phyloP scores from a whole-genome alignment of 2,797 vertebrate genomes.

The Peromyscus nudipes region DNA sequence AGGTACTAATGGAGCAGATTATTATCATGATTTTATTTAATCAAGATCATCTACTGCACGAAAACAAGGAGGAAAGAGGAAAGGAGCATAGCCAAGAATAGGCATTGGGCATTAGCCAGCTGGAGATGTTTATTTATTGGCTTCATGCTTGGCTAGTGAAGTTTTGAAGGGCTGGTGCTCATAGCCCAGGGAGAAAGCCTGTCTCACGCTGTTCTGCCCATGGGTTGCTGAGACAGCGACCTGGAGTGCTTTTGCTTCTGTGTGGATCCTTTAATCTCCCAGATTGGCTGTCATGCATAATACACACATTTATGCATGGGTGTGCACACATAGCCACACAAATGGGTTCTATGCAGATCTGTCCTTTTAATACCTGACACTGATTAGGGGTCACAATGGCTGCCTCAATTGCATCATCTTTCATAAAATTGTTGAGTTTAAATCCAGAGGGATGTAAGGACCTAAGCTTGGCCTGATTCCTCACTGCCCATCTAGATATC shows the following conservation, averaged over 20 bases:
- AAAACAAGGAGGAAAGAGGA: slow-evolving; percentile 73
- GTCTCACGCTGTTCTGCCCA: neutral
- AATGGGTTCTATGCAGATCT: neutral
- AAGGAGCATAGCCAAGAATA: slow-evolving; percentile 1
- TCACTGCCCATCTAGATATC: neutral
- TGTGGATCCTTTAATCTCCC: slow-evolving; percentile 28
- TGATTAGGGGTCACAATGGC: neutral
- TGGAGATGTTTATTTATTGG: slow-evolving; percentile 75
- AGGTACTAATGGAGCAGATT: slow-evolving; percentile 86
- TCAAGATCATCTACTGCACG: slow-evolving; percentile 83
- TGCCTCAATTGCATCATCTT: neutral
- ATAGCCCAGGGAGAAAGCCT: slow-evolving; percentile 37
- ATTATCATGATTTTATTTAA: slow-evolving; percentile 87
- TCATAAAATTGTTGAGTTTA: neutral
- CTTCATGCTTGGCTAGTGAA: slow-evolving; percentile 65
- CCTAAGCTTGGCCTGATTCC: neutral
- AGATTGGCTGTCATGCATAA: slow-evolving; percentile 11
- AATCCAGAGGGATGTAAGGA: neutral
- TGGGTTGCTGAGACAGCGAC: neutral
- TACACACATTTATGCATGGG: neutral
- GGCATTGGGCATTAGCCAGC: slow-evolving; percentile 69
- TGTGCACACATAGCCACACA: neutral
- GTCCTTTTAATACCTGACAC: neutral
- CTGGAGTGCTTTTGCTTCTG: slow-evolving; percentile 22
- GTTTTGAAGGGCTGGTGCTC: neutral